These are phyloP conservation scores for Trogon melanurus DNA, from an alignment of 2,113 vertebrate genomes.

Conservation along the genomic window DNA sequence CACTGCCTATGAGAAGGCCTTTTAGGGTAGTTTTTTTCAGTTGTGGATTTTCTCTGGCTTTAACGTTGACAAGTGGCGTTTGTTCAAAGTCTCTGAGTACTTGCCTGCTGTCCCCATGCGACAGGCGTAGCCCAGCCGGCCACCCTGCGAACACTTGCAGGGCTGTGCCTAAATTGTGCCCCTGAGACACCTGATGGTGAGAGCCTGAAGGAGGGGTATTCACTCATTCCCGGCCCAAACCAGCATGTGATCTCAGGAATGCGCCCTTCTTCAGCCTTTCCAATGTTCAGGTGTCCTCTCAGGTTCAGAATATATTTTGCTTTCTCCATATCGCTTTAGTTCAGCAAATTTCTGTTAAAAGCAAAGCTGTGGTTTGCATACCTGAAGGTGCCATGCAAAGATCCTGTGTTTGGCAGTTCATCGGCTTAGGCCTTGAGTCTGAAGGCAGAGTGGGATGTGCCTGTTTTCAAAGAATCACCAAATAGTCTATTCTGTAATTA, in stretches of 20 bases:
- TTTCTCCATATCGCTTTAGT: background rate
- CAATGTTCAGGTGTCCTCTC: background rate
- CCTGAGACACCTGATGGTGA: background rate
- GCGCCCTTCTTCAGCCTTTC: background rate
- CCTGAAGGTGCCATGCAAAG: background rate
- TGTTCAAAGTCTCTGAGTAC: background rate
- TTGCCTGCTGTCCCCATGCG: background rate
- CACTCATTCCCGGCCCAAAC: background rate
- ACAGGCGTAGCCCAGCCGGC: background rate
- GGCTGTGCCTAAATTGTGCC: background rate
- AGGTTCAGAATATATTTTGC: background rate
- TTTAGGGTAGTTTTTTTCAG: background rate
- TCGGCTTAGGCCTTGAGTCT: background rate
- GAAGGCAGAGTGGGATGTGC: background rate
- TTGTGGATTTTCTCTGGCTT: background rate
- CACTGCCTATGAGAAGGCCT: background rate
- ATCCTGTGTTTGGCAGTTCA: background rate
- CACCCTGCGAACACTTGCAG: background rate
- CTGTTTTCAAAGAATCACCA: background rate
- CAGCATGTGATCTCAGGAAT: background rate
- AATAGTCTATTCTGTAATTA: conserved; percentile 13
- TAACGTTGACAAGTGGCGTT: background rate
- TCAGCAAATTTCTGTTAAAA: background rate
- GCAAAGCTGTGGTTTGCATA: background rate
- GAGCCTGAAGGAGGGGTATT: background rate